These are phyloP conservation scores for Parapristionchus giblindavisi DNA, from an alignment of 2,888 invertebrate genomes.

Conservation along the genomic window DNA sequence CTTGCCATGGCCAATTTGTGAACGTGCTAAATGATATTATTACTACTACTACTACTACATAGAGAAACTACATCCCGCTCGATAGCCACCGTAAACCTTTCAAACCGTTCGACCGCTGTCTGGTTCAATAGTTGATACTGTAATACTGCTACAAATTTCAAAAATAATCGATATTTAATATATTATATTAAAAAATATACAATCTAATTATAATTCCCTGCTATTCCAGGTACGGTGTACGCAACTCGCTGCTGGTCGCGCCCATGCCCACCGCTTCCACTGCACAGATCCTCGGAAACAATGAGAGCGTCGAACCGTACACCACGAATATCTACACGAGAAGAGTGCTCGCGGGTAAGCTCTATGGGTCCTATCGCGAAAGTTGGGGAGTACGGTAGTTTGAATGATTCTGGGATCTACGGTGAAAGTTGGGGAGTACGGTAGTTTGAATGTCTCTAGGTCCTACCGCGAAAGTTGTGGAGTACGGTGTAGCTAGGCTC, in stretches of 20 bases:
- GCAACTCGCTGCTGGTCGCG: slow-evolving; percentile 90
- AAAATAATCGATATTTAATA: too few relatives aligned
- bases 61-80: neutral
- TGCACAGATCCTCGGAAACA: slow-evolving; percentile 98
- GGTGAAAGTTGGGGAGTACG: neutral
- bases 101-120: too few relatives aligned
- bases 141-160: too few relatives aligned
- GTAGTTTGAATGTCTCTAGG: too few relatives aligned
- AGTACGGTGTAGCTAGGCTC: neutral
- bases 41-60: neutral
- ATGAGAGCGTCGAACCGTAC: slow-evolving; percentile 97
- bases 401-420: too few relatives aligned
- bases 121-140: too few relatives aligned
- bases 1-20: neutral
- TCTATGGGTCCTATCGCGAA: neutral
- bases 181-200: too few relatives aligned
- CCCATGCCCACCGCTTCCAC: slow-evolving; percentile 99
- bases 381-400: neutral
- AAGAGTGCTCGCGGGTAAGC: slow-evolving; percentile 86
- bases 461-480: neutral
- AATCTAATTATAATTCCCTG: too few relatives aligned
- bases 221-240: slow-evolving; percentile 79
- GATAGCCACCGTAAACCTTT: too few relatives aligned
- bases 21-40: neutral
- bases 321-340: slow-evolving; percentile 95